These are phyloP conservation scores for Otolemur crassicaudatus DNA, from an alignment of 2,797 vertebrate species.

Conservation along the genomic window DNA sequence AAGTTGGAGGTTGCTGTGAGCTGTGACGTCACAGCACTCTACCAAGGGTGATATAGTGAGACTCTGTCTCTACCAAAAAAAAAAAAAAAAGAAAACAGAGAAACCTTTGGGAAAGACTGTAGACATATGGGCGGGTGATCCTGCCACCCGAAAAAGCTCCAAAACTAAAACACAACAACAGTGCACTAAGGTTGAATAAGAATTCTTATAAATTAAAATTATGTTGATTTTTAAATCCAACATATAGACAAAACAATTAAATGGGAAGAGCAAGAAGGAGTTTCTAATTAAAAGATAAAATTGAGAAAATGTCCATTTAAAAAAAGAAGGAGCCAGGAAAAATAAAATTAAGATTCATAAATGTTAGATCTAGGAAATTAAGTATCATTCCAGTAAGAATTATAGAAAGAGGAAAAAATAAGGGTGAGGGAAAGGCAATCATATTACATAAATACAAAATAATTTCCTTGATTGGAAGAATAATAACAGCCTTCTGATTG, in stretches of 20 bases:
- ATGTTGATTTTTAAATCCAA: neutral
- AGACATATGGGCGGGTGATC: neutral
- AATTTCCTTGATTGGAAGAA: conserved; percentile 33
- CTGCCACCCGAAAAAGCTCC: neutral
- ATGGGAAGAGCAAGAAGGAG: neutral
- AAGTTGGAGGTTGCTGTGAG: too few species aligned
- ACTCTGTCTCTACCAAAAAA: too few species aligned
- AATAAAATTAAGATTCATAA: neutral
- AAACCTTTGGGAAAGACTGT: neutral
- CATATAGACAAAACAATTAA: conserved; percentile 38
- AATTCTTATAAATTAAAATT: conserved; percentile 25
- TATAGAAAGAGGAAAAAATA: neutral
- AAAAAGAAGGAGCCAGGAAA: neutral
- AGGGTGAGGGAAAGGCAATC: neutral
- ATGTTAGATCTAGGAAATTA: neutral
- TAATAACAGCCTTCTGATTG: neutral
- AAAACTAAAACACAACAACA: neutral
- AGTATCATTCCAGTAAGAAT: neutral
- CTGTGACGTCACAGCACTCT: too few species aligned
- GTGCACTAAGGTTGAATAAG: neutral
- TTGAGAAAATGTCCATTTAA: neutral
- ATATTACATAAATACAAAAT: neutral
- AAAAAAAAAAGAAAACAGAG: too few species aligned
- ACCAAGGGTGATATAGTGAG: too few species aligned
- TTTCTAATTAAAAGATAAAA: conserved; percentile 25